These are phyloP conservation scores for Argopecten irradians DNA, from an alignment of 1,140 invertebrate species.

Conservation along the genomic window DNA sequence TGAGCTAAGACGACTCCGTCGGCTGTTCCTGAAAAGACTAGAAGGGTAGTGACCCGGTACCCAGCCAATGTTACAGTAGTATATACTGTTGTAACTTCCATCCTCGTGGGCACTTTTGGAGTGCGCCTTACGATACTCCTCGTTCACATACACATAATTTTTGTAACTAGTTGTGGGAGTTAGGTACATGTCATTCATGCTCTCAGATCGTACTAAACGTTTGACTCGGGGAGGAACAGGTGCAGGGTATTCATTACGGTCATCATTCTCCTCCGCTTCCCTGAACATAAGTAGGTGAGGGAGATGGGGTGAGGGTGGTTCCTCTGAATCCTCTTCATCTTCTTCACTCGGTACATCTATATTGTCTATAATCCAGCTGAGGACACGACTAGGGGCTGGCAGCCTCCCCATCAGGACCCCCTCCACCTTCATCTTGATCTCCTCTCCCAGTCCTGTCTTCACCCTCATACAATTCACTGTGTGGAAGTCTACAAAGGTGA, in stretches of 20 bases:
- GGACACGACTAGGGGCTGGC: background rate
- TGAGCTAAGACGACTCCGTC: background rate
- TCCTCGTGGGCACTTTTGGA: background rate
- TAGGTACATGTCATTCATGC: background rate
- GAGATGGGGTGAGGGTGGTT: background rate
- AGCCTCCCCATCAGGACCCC: background rate
- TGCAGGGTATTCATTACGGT: background rate
- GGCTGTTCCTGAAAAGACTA: background rate
- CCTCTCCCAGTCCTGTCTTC: background rate
- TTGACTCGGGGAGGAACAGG: background rate
- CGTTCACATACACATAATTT: background rate
- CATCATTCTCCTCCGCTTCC: background rate
- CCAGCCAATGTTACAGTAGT: background rate
- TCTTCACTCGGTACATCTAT: background rate
- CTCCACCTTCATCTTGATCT: background rate
- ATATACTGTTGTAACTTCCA: background rate
- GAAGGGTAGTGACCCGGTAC: background rate
- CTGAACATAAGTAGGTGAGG: background rate
- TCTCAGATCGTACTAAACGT: background rate
- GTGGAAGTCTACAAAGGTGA: background rate
- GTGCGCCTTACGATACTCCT: background rate
- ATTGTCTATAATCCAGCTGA: background rate
- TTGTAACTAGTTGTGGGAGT: background rate
- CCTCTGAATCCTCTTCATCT: background rate
- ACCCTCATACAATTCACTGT: background rate